Conservation (phyloP, 2,888 invertebrate genomes). For the Antheraea assamensis region DNA sequence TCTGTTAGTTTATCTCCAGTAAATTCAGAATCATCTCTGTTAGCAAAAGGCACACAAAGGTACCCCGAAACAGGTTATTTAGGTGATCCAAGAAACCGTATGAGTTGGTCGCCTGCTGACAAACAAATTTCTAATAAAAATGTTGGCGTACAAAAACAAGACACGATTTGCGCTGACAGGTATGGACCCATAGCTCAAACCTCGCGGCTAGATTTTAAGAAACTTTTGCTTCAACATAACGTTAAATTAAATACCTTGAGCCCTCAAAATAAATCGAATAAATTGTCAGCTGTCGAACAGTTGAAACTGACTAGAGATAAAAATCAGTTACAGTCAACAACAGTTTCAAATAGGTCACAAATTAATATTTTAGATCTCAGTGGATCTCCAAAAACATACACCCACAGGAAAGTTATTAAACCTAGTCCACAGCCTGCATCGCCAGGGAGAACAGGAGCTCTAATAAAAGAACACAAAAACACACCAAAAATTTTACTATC, state of each 20-base stretch:
- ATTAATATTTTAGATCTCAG: conserved; percentile 87
- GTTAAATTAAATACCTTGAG: conserved; percentile 82
- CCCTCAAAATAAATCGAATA: conserved; percentile 81
- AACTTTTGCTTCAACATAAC: conserved; percentile 89
- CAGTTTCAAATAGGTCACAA: conserved; percentile 66
- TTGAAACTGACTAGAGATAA: conserved; percentile 86
- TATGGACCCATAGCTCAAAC: conserved; percentile 86
- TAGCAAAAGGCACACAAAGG: conserved; percentile 68
- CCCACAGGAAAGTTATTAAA: conserved; percentile 83
- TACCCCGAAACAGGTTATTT: conserved; percentile 84
- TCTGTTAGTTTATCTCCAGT: conserved; percentile 77
- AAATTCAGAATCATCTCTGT: conserved; percentile 73
- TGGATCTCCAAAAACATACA: conserved; percentile 87
- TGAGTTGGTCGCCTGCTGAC: conserved; percentile 85
- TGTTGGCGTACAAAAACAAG: conserved; percentile 54
- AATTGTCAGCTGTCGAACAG: conserved; percentile 90
- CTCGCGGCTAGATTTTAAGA: conserved; percentile 92
- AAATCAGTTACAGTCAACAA: conserved; percentile 52
- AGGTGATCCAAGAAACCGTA: conserved; percentile 79
- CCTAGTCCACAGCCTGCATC: conserved; percentile 76
- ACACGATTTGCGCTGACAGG: conserved; percentile 83
- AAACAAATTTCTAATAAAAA: conserved; percentile 59
- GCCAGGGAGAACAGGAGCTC: conserved; percentile 77
- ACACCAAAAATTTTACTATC: conserved; percentile 85
- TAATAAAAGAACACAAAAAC: conserved; percentile 78